A percentile compares a stretch with the other conserved stretches of the same genome.
These are phyloP conservation scores for Phalloptychus januarius DNA, from an alignment of 2,797 vertebrate species.

Conservation along the genomic window DNA sequence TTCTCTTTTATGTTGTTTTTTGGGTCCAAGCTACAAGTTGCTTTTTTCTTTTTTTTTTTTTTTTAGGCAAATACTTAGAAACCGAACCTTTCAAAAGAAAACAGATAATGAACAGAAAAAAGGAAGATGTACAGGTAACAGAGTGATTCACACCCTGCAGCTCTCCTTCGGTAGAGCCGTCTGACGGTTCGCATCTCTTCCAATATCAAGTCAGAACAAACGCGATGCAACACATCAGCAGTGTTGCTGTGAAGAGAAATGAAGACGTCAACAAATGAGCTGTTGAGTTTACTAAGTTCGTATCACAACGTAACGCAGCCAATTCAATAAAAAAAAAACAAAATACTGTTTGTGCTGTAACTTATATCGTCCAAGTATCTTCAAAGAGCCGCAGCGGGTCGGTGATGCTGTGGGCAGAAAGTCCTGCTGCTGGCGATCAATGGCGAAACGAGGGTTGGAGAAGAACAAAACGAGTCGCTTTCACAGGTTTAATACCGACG, in stretches of 20 bases:
- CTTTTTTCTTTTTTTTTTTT: not conserved
- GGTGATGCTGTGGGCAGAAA: not conserved
- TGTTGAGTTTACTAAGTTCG: not conserved
- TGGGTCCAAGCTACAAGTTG: constrained; percentile 6
- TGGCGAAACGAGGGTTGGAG: not conserved
- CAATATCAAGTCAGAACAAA: not conserved
- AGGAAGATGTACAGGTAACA: not conserved
- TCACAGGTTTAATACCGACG: not conserved
- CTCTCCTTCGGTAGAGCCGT: not conserved
- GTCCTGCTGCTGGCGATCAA: not conserved
- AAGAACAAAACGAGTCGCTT: not conserved
- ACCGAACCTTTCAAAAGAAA: not conserved
- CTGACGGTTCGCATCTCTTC: not conserved
- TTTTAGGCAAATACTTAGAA: constrained; percentile 8
- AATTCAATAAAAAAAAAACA: not conserved
- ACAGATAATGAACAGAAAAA: not conserved
- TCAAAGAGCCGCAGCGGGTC: not conserved
- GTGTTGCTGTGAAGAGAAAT: not conserved
- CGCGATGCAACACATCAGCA: not conserved
- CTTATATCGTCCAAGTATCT: not conserved
- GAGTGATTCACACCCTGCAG: not conserved
- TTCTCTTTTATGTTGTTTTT: constrained; percentile 14
- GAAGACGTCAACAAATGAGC: not conserved
- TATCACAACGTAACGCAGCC: not conserved
- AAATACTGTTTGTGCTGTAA: not conserved